Evolutionary conservation across 2,113 vertebrate species (phyloP).

Genomic region (Otolemur garnettii): DNA sequence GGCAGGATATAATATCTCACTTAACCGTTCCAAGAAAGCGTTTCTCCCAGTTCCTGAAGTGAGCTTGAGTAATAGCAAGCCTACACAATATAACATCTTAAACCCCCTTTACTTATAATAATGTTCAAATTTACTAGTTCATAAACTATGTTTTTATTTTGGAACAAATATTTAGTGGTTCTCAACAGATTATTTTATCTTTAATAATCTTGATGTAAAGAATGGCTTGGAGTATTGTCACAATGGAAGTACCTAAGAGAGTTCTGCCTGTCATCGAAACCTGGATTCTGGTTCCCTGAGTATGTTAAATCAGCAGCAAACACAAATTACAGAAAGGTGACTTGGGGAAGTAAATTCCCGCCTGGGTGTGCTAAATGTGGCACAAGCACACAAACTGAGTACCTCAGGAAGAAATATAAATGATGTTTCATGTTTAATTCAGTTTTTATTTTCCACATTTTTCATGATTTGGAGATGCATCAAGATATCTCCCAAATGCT

Average conservation of each 20-base stretch:
- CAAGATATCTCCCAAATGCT: neutral
- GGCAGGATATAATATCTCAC: neutral
- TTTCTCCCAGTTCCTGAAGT: neutral
- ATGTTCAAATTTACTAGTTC: neutral
- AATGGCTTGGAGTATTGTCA: neutral
- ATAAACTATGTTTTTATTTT: constrained; percentile 25
- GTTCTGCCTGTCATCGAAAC: neutral
- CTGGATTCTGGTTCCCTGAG: neutral
- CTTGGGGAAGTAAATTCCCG: neutral
- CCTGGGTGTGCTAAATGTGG: neutral
- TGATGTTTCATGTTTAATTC: constrained; percentile 29
- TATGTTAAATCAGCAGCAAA: neutral
- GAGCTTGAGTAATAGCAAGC: neutral
- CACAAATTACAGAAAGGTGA: neutral
- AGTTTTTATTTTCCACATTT: constrained; percentile 41
- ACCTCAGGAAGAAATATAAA: constrained; percentile 22
- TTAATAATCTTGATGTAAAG: neutral
- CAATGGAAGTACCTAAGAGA: neutral
- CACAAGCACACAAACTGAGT: neutral
- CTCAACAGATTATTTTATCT: constrained; percentile 19
- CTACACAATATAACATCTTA: neutral
- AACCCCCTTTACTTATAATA: constrained; percentile 4
- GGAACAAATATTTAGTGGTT: neutral
- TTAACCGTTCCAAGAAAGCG: neutral
- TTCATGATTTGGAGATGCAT: neutral